Base-by-base conservation (phyloP, 1,140 invertebrate genomes). In the Pseudomyrmex gracilis region DNA sequence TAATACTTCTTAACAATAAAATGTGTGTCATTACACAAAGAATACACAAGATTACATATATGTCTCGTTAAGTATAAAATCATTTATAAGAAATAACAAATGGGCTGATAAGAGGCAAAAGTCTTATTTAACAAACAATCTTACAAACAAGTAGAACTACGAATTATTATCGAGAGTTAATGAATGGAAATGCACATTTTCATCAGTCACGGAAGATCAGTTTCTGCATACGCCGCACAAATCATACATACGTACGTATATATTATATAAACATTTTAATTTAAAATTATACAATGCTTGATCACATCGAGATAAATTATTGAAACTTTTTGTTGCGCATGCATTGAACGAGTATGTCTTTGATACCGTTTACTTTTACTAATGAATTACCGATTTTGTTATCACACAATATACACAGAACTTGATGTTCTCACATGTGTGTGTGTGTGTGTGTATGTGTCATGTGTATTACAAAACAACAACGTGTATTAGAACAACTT, bases 371-470 rank as follows among this genome's bases (percentile, higher is more conserved):
- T 74, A 5, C n/a, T 53, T 53, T 20, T 20, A 60, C 5, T 34
- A 49, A 24, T 70, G n/a, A 17, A 34, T 34, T 34, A 34, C 34
- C 4, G 5, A 34, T 34, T 34, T 34, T 5, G 4, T 34, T 34
- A 73, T 63, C 45, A n/a, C n/a, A n/a, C n/a, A 74, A 61, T 82
- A 61, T 73, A 45, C 20, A 3, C 12, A 12, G 2, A 73, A 71
- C 1, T 22, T 1, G 47, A 20, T 17, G 24, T 63, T n/a, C n/a
- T n/a, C 47, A 8, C n/a, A 60, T 12, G 7, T 7, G 34, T 34
- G 34, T 34, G 34, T 34, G 49, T 12, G 7, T 7, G 34, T 34
- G 34, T 34, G 34, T 34, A 0, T 34, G 5, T 34, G 34, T 24
- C 20, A 47, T n/a, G 12, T 34, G 15, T 53, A 20, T 73, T n/a